phyloP scores from a whole-genome alignment of 2,113 vertebrate species.

The Terrapene triunguis region DNA sequence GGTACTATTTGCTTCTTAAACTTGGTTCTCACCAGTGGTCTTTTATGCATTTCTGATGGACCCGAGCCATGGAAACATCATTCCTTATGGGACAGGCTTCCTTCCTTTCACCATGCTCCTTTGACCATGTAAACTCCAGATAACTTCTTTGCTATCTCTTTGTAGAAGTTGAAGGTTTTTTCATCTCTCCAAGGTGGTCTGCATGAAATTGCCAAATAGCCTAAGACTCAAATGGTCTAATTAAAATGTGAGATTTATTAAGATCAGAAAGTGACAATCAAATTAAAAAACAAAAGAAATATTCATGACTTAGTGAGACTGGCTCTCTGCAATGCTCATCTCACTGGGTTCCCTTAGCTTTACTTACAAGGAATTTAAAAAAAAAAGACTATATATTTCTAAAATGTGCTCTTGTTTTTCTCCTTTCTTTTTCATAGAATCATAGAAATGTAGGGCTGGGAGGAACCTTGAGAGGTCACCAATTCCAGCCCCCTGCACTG shows the following conservation, averaged over 20 bases:
- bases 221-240: not conserved
- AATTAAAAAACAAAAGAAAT: not conserved
- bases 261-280: not conserved
- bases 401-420: not conserved
- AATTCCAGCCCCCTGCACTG: not conserved
- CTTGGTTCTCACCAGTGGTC: not conserved
- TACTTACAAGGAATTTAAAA: not conserved
- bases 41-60: not conserved
- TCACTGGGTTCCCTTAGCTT: not conserved
- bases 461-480: not conserved
- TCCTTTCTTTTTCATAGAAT: not conserved
- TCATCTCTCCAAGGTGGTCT: not conserved
- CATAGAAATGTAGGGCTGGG: not conserved
- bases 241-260: not conserved
- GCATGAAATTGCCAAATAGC: not conserved
- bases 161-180: not conserved
- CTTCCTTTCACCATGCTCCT: not conserved
- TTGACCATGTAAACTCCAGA: not conserved
- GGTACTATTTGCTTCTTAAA: not conserved
- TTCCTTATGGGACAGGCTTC: not conserved
- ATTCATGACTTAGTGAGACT: not conserved
- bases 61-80: not conserved
- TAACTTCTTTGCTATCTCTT: not conserved
- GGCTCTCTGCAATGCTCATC: not conserved
- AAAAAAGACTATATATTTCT: not conserved